phyloP scores from a whole-genome alignment of 2,113 vertebrate species.

The Pao palembangensis region DNA sequence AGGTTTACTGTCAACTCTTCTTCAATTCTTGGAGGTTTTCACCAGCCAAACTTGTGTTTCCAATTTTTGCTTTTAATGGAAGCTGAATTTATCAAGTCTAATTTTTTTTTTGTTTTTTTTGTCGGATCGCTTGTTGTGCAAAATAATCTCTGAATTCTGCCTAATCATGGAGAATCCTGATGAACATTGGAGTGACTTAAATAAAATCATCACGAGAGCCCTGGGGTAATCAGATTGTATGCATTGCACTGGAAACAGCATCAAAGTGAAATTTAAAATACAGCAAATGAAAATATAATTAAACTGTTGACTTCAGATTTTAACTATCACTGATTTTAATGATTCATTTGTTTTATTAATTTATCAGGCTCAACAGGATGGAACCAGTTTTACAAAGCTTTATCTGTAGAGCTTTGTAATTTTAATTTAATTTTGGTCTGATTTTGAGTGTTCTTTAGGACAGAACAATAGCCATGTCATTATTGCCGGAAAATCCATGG shows the following conservation, averaged over 20 bases:
- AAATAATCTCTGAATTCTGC: too few species aligned
- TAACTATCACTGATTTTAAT: slow-evolving; percentile 38
- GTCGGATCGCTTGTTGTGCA: too few species aligned
- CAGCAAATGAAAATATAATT: slow-evolving; percentile 7
- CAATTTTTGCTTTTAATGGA: too few species aligned
- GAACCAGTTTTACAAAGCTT: neutral
- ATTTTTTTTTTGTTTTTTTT: too few species aligned
- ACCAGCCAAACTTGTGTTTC: neutral
- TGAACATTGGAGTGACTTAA: neutral
- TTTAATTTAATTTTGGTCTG: slow-evolving; percentile 36
- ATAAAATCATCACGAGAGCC: neutral
- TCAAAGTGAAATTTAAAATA: neutral
- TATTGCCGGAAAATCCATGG: slow-evolving; percentile 42
- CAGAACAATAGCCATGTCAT: slow-evolving; percentile 31
- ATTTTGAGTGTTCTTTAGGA: slow-evolving; percentile 18
- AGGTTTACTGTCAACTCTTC: neutral
- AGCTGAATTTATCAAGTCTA: too few species aligned
- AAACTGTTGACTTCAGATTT: slow-evolving; percentile 41
- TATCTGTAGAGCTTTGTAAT: slow-evolving; percentile 23
- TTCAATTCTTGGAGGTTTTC: neutral
- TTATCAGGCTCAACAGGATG: slow-evolving; percentile 31
- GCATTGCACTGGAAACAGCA: neutral
- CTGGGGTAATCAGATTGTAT: neutral
- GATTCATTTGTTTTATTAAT: slow-evolving; percentile 33
- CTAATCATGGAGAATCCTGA: neutral